phyloP scores from a whole-genome alignment of 2,113 vertebrate genomes.

The Nycticorax nycticorax region DNA sequence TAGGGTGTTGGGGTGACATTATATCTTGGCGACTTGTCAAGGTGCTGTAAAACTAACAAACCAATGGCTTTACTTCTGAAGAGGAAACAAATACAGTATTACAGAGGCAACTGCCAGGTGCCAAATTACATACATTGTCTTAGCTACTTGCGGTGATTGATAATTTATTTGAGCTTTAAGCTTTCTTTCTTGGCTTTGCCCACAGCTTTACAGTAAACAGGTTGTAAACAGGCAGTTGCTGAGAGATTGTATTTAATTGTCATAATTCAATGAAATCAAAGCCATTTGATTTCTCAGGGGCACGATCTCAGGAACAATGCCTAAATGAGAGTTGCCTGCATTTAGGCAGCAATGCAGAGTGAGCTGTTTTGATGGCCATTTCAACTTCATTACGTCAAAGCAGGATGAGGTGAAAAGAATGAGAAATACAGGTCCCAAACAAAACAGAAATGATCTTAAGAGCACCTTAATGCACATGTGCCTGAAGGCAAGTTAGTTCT shows the following conservation, averaged over 20 bases:
- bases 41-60: slow-evolving; percentile 32
- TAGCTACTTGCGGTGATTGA: not conserved
- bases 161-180: slow-evolving; percentile 17
- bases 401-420: slow-evolving; percentile 15
- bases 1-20: not conserved
- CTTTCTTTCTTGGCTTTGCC: not conserved
- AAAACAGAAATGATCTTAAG: not conserved
- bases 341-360: not conserved
- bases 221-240: slow-evolving; percentile 26
- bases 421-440: not conserved
- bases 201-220: slow-evolving; percentile 14
- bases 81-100: not conserved
- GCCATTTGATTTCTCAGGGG: not conserved
- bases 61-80: slow-evolving; percentile 3
- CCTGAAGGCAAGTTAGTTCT: slow-evolving; percentile 17
- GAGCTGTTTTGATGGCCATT: not conserved
- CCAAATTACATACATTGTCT: slow-evolving; percentile 16
- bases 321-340: not conserved
- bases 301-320: not conserved
- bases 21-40: not conserved
- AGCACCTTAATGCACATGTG: slow-evolving; percentile 16
- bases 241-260: slow-evolving; percentile 45
- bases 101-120: not conserved
- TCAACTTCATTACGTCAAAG: not conserved
- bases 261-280: slow-evolving; percentile 27